Evolutionary conservation across 2,797 vertebrate species (phyloP).

Genomic region (Ciconia nigra): DNA sequence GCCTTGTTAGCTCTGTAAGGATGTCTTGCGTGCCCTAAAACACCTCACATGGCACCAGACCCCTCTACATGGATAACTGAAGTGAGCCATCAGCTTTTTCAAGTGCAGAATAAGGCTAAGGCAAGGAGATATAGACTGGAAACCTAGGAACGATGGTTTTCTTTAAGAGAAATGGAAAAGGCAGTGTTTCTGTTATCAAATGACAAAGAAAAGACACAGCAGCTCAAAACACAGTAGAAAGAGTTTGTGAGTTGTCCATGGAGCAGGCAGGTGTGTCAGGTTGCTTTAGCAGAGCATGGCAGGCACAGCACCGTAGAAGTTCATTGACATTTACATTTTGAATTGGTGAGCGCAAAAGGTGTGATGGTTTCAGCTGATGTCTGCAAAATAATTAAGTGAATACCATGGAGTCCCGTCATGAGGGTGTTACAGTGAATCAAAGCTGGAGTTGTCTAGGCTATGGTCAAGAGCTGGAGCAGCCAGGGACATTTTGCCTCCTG

Average conservation of each 20-base stretch:
- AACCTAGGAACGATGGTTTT: background rate
- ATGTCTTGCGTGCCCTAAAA: background rate
- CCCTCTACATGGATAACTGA: background rate
- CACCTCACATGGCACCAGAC: background rate
- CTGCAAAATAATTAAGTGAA: accelerated
- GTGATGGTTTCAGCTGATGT: background rate
- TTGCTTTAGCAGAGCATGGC: accelerated
- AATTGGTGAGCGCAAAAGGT: background rate
- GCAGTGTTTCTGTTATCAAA: background rate
- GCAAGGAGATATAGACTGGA: background rate
- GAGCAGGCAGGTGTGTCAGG: background rate
- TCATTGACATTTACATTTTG: background rate
- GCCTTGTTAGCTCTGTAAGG: background rate
- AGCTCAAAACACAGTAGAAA: background rate
- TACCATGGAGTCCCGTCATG: background rate
- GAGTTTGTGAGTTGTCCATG: background rate
- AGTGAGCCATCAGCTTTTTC: background rate
- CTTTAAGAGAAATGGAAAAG: background rate
- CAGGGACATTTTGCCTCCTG: background rate
- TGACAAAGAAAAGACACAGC: background rate
- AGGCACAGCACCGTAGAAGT: background rate
- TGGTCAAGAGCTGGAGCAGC: background rate
- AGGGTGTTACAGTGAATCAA: background rate
- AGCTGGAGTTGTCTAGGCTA: background rate
- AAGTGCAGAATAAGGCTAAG: background rate